Percentiles rank a stretch among this genome's conserved stretches.
phyloP scores from a whole-genome alignment of 1,140 invertebrate species.

The Heterodera schachtii region DNA sequence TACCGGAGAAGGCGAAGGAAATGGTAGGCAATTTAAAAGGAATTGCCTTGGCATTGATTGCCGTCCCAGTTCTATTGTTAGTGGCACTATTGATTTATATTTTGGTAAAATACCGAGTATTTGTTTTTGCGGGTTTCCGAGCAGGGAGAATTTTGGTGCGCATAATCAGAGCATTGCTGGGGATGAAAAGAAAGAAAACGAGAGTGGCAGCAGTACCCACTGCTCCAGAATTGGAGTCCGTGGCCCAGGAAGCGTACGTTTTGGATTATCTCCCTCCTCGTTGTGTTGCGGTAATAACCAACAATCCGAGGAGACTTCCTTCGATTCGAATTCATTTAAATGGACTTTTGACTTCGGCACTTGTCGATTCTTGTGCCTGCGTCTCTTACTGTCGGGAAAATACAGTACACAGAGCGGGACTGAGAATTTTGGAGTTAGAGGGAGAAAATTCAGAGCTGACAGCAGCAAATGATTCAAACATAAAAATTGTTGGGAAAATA shows the following conservation, averaged over 20 bases:
- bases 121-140: background rate
- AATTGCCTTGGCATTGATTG: background rate
- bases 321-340: background rate
- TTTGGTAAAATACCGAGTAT: background rate
- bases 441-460: background rate
- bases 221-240: background rate
- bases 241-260: background rate
- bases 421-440: no score
- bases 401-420: background rate
- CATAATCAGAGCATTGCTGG: background rate
- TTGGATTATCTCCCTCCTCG: conserved; percentile 2
- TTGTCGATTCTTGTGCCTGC: no score
- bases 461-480: background rate
- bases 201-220: conserved; percentile 1
- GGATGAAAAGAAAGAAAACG: background rate
- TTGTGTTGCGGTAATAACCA: no score
- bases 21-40: background rate
- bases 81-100: background rate
- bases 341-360: background rate
- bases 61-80: background rate
- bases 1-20: background rate
- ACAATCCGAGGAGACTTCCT: background rate
- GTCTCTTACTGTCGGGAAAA: conserved; percentile 1
- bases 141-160: background rate
- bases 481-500: background rate